Conservation (phyloP, 1,140 invertebrate species). For the Coptotermes formosanus region DNA sequence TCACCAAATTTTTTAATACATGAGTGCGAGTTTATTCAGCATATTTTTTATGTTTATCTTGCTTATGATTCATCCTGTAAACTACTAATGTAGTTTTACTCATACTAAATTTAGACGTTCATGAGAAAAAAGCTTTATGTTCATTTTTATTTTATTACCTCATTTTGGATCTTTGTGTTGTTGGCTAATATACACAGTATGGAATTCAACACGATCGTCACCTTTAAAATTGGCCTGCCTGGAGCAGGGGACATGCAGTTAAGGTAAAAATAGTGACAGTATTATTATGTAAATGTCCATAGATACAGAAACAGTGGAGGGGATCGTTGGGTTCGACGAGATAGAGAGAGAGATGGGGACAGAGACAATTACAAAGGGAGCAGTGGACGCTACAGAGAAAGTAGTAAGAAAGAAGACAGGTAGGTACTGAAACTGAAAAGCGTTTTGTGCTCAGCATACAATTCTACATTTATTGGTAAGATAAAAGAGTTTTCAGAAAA, state of each 20-base stretch:
- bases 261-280: conserved; percentile 3
- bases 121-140: no score
- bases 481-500: no score
- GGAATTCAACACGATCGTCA: no score
- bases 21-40: background rate
- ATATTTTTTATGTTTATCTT: background rate
- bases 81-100: background rate
- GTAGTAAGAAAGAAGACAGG: conserved; percentile 44
- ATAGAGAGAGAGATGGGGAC: conserved; percentile 41
- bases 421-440: conserved; percentile 31
- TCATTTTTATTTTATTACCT: no score
- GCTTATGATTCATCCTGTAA: background rate
- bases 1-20: no score
- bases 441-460: no score
- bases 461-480: no score
- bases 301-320: conserved; percentile 5
- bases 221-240: background rate
- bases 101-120: no score
- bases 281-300: conserved; percentile 10
- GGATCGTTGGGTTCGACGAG: conserved; percentile 13
- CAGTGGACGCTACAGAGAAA: conserved; percentile 44
- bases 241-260: background rate
- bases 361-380: conserved; percentile 41
- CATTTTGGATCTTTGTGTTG: no score
- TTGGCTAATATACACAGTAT: no score